Evolutionary conservation across 2,113 vertebrate genomes (phyloP).

Genomic region (Cacatua alba): DNA sequence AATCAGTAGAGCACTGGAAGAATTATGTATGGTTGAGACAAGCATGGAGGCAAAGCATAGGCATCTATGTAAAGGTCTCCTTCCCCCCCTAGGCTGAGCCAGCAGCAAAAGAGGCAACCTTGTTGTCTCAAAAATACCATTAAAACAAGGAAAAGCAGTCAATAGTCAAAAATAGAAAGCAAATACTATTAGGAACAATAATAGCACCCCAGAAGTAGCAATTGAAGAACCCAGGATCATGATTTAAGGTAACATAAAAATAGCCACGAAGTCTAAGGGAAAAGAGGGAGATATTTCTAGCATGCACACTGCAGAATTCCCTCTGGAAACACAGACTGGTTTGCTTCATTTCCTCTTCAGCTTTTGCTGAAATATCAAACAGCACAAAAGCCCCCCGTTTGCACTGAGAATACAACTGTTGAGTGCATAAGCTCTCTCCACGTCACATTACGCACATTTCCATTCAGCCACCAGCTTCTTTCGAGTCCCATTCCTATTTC

Average conservation of each 20-base stretch:
- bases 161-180: background rate
- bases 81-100: background rate
- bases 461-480: background rate
- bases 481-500: background rate
- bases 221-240: background rate
- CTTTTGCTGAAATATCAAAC: slow-evolving; percentile 46
- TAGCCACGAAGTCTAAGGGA: background rate
- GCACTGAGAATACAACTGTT: slow-evolving; percentile 2
- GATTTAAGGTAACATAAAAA: background rate
- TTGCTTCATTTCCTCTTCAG: slow-evolving; percentile 64
- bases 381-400: background rate
- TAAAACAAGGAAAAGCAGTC: background rate
- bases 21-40: background rate
- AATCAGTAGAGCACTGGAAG: background rate
- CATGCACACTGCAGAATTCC: background rate
- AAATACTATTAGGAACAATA: background rate
- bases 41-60: background rate
- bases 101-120: background rate
- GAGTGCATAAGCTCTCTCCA: slow-evolving; percentile 25
- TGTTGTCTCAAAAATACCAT: background rate
- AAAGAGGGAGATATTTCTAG: slow-evolving; percentile 18
- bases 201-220: background rate
- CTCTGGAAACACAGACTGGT: background rate
- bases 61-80: background rate
- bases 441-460: background rate